These are phyloP conservation scores for Lycocerus yunnanus DNA, from an alignment of 2,888 invertebrate species.

Conservation along the genomic window DNA sequence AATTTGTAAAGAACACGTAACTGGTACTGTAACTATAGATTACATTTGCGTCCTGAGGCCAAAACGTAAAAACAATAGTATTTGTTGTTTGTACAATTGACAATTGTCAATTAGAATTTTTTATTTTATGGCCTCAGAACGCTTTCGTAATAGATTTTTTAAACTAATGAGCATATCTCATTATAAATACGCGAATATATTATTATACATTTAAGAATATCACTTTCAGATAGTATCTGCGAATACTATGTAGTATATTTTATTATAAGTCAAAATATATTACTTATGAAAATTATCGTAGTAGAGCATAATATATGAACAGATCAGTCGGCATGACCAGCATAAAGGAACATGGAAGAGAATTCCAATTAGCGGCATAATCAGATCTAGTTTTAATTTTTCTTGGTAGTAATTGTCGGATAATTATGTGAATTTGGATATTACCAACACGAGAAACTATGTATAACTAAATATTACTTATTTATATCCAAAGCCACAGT, in stretches of 20 bases:
- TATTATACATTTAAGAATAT: background rate
- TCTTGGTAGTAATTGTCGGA: background rate
- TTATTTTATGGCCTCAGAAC: too few relatives aligned
- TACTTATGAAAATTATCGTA: background rate
- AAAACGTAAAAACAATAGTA: too few relatives aligned
- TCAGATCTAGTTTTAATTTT: background rate
- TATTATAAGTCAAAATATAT: background rate
- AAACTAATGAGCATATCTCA: background rate
- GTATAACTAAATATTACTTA: background rate
- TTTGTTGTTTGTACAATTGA: too few relatives aligned
- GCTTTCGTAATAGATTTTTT: too few relatives aligned
- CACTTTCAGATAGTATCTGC: background rate
- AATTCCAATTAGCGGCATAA: slow-evolving; percentile 5
- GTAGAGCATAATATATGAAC: background rate
- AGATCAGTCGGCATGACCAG: slow-evolving; percentile 6
- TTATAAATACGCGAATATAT: background rate
- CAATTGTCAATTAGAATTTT: too few relatives aligned
- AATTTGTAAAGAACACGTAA: background rate
- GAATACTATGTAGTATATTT: too few relatives aligned
- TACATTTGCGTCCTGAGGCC: too few relatives aligned
- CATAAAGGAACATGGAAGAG: slow-evolving; percentile 2
- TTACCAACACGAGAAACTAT: background rate
- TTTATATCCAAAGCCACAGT: background rate
- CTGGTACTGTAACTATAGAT: background rate
- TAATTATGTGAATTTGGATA: slow-evolving; percentile 12